Percentiles rank a stretch among this genome's conserved stretches.
Conservation (phyloP, 2,113 vertebrate species). For the Ictalurus furcatus region DNA sequence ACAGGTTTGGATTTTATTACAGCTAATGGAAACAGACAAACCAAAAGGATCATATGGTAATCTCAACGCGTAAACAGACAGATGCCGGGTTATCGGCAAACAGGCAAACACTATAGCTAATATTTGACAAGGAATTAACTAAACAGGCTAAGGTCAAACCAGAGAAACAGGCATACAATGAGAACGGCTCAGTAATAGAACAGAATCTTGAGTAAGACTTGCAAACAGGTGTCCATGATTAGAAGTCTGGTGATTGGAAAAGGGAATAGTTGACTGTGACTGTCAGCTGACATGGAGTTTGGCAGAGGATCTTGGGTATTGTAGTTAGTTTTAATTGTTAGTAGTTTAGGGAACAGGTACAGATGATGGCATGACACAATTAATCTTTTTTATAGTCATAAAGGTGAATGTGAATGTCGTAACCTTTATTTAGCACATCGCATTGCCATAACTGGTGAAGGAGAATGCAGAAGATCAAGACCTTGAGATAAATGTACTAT, state of each 20-base stretch:
- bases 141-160: not conserved
- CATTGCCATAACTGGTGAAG: constrained; percentile 33
- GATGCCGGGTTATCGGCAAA: not conserved
- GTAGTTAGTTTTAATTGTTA: not conserved
- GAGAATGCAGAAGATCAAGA: constrained; percentile 70
- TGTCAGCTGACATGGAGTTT: not conserved
- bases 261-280: not conserved
- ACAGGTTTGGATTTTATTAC: not conserved
- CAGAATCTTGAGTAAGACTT: not conserved
- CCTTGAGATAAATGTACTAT: constrained; percentile 94
- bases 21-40: not conserved
- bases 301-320: not conserved
- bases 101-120: not conserved
- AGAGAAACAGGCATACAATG: not conserved
- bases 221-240: not conserved
- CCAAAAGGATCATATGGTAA: not conserved
- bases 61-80: not conserved
- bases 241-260: not conserved
- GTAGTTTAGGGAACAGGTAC: not conserved
- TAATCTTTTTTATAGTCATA: constrained; percentile 27
- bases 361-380: not conserved
- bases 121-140: not conserved
- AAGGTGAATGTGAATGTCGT: constrained; percentile 22
- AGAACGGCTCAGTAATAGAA: not conserved
- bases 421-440: constrained; percentile 28